phyloP scores from a whole-genome alignment of 1,140 invertebrate species.

The Calosoma granatense region DNA sequence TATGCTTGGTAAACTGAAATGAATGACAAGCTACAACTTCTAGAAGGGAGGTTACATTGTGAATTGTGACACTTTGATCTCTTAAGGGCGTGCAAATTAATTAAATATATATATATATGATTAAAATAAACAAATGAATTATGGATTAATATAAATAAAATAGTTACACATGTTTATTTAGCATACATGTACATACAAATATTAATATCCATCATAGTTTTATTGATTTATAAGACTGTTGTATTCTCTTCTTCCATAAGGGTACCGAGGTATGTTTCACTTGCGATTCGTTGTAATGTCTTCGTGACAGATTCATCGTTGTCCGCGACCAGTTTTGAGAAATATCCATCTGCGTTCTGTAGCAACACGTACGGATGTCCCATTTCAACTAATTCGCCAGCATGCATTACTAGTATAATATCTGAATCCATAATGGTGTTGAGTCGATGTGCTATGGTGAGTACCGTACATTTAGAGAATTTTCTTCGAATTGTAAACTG shows the following conservation, averaged over 20 bases:
- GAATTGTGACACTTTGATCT: too few relatives aligned
- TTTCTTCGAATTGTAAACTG: slow-evolving; percentile 59
- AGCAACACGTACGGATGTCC: slow-evolving; percentile 53
- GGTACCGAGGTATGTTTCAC: background rate
- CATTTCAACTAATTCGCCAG: slow-evolving; percentile 54
- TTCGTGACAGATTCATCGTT: slow-evolving; percentile 35
- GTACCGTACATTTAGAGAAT: slow-evolving; percentile 60
- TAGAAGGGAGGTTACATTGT: too few relatives aligned
- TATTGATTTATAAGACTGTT: background rate
- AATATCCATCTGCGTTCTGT: slow-evolving; percentile 47
- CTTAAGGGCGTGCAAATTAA: too few relatives aligned
- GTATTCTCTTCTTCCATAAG: slow-evolving; percentile 2
- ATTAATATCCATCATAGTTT: too few relatives aligned
- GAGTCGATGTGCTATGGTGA: slow-evolving; percentile 76
- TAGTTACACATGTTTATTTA: too few relatives aligned
- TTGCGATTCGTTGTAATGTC: background rate
- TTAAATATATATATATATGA: too few relatives aligned
- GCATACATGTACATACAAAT: too few relatives aligned
- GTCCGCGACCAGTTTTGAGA: slow-evolving; percentile 57
- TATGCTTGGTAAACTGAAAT: background rate
- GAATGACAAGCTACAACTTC: too few relatives aligned
- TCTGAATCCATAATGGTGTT: slow-evolving; percentile 68
- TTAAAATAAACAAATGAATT: too few relatives aligned
- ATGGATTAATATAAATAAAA: too few relatives aligned
- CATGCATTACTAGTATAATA: slow-evolving; percentile 59